Percentiles rank a stretch among this genome's conserved stretches.
phyloP scores from a whole-genome alignment of 2,113 vertebrate genomes.

The Hepsetus odoe region DNA sequence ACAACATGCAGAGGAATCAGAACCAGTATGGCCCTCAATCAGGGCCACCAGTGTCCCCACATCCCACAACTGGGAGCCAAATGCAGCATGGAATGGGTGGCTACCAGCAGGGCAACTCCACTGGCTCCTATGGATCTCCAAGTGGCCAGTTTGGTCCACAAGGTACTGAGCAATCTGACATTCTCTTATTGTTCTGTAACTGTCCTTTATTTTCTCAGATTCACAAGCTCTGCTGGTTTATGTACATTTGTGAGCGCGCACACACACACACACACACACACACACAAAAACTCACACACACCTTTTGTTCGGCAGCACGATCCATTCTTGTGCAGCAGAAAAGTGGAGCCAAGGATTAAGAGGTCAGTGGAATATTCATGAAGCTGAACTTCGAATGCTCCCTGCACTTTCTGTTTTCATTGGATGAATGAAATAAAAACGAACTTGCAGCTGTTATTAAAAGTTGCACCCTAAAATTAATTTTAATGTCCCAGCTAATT shows the following conservation, averaged over 20 bases:
- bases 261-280: no score
- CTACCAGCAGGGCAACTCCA: conserved; percentile 86
- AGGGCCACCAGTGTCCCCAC: conserved; percentile 89
- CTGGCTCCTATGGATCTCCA: conserved; percentile 87
- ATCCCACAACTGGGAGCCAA: conserved; percentile 86
- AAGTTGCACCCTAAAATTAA: conserved; percentile 48
- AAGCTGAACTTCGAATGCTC: conserved; percentile 60
- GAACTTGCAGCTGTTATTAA: conserved; percentile 37
- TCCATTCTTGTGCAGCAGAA: conserved; percentile 4
- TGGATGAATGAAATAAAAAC: conserved; percentile 60
- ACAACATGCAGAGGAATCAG: conserved; percentile 89
- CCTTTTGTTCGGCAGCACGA: background rate
- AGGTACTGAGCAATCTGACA: conserved; percentile 71
- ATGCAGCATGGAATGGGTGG: conserved; percentile 86
- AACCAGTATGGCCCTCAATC: conserved; percentile 88
- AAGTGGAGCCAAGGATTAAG: conserved; percentile 47
- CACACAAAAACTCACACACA: no score
- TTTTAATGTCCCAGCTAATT: conserved; percentile 53
- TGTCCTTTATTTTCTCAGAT: background rate
- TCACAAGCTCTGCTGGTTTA: background rate
- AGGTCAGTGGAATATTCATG: conserved; percentile 68
- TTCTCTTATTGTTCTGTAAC: background rate
- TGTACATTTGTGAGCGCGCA: background rate
- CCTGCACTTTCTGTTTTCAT: conserved; percentile 59
- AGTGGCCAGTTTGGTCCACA: conserved; percentile 91